These are phyloP conservation scores for Euglossa dilemma DNA, from an alignment of 1,140 invertebrate species.

Conservation along the genomic window DNA sequence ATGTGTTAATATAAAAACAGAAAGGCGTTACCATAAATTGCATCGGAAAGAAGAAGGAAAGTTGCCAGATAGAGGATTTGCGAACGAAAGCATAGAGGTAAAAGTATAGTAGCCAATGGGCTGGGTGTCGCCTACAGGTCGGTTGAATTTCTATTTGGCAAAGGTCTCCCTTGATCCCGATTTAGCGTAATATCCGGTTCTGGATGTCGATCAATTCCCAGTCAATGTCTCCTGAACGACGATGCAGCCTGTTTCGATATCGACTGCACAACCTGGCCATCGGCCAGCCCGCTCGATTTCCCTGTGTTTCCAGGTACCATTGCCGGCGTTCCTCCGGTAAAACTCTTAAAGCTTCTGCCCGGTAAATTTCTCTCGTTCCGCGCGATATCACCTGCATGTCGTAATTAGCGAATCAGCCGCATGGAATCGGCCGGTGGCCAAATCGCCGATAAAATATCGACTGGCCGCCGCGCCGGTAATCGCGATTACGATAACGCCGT, in stretches of 20 bases:
- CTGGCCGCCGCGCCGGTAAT: constrained; percentile 6
- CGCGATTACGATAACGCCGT: constrained; percentile 38
- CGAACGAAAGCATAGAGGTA: neutral
- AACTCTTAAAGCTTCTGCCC: constrained; percentile 23
- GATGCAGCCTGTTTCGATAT: constrained; percentile 20
- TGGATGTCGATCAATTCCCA: constrained; percentile 60
- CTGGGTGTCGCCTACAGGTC: neutral
- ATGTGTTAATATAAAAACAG: no score
- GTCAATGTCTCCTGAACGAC: constrained; percentile 46
- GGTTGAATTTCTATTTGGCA: constrained; percentile 19
- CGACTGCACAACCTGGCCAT: no score
- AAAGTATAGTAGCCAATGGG: neutral
- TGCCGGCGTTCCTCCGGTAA: neutral
- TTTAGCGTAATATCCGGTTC: constrained; percentile 55
- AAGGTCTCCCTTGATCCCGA: constrained; percentile 22
- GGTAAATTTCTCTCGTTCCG: constrained; percentile 16
- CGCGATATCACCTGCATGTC: constrained; percentile 14
- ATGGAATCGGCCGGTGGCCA: constrained; percentile 25
- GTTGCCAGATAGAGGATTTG: no score
- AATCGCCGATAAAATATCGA: constrained; percentile 52
- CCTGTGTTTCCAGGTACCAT: constrained; percentile 13
- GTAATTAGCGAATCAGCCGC: constrained; percentile 45
- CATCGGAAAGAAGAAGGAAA: no score
- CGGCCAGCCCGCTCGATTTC: constrained; percentile 3
- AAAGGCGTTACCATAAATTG: neutral